Evolutionary conservation across 2,888 invertebrate genomes (phyloP), one percentile per base, ranked within the genome.

Genomic region (Hemistola chrysoprasaria): DNA sequence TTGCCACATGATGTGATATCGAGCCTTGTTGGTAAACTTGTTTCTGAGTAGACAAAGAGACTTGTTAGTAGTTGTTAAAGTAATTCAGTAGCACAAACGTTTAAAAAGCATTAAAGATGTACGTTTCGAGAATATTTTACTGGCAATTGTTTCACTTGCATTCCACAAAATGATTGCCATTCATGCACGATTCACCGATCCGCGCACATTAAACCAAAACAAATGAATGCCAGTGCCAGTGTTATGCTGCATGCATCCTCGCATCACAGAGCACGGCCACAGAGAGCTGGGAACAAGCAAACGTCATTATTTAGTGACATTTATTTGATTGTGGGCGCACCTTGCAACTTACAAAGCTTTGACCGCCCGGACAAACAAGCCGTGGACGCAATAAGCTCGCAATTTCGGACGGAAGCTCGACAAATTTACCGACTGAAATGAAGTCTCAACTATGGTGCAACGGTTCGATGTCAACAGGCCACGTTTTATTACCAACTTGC

Each of bases 391-490:
- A 87, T 86, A 87, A 85, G 74, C 75, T 64, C 68, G 74, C 79
- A 72, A 76, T 84, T 84, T 79, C 71, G 74, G 76, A 70, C 68
- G 72, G 69, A 65, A 74, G 68, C 72, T 80, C 78, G 69, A 80
- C 86, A 85, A 84, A 85, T 85, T 85, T 82, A 70, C 84, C 76
- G 71, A 78, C 75, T 70, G 80, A 77, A 84, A 86, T 84, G 80
- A 85, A 85, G 82, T 80, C 74, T 71, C 76, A 67, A 71, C 70
- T 68, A 63, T 61, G 69, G 75, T 71, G 70, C 71, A 69, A 62
- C 69, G 61, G 65, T 65, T 62, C 62, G 76, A 66, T 79, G 82
- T 82, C 82, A 80, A 79, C 80, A 78, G 67, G 66, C 75, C 71
- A 76, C 75, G 76, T 81, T 82, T 83, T 84, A 85, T 82, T 85